Evolutionary conservation across 2,113 vertebrate species (phyloP), one percentile per base, ranked within the genome.

Genomic region (Muscicapa adusta): DNA sequence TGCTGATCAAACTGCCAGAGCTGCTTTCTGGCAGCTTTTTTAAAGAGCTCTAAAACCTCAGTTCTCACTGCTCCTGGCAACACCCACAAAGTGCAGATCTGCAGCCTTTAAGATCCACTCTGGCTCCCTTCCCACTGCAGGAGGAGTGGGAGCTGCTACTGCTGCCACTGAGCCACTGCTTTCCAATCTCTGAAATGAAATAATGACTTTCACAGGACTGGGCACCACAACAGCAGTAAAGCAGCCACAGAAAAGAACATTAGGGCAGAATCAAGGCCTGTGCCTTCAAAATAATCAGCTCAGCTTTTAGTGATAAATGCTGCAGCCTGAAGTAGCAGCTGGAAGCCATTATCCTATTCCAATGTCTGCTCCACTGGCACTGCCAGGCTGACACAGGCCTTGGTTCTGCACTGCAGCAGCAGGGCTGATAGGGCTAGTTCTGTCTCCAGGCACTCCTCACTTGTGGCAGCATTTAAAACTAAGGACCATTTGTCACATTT

Each of bases 261-360:
- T 11, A 85, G 67, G 34, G 18, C 77, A 89, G 65, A 77, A 83
- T 45, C 66, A 31, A 18, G 40, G 77, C 68, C 82, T 63, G 31
- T 38, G 60, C 89, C 77, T 91, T 89, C 92, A 45, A 61, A 94
- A 50, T 67, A 96, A 96, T 79, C 91, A 96, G 86, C 78, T 95
- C 94, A 92, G 57, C 72, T 62, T 78, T 60, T 34, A 40, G 65
- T 36, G 92, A 54, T 82, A 67, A 95, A 93, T 3, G 45, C 58
- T 48, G 80, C 91, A 63, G 91, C 71, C 92, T 67, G 65, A 68
- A 60, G 88, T 7, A 85, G 74, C 94, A 94, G 91, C 91, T 95
- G 93, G 80, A 83, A 91, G 43, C 33, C 73, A 78, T 89, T 63
- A 92, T 96, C 89, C 85, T 78, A 24, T 91, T 88, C 89, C 45